Evolutionary conservation across 2,797 vertebrate genomes (phyloP), one percentile per base, ranked within the genome.

Genomic region (Pempheris klunzingeri): DNA sequence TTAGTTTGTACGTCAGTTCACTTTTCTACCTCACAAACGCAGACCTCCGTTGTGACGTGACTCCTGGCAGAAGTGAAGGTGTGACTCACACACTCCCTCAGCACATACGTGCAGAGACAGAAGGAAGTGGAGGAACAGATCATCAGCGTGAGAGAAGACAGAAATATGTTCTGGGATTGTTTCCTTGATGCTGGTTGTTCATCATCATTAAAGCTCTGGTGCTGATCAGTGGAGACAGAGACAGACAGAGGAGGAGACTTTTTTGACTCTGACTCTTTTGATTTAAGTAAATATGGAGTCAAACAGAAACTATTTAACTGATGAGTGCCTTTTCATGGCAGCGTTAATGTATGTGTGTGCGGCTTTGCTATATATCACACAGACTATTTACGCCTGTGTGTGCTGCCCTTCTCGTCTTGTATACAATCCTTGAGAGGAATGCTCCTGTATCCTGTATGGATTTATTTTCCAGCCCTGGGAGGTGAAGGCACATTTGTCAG

Each of bases 401-500:
- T 32, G 38, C 54, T 77, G 20, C 68, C 44, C 57, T 71, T 70
- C 71, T 78, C 44, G 64, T 79, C 74, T 81, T 67, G 66, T 66
- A 50, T 59, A 60, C 78, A 81, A 41, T 50, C 58, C 85, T 85
- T 65, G 47, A 84, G 77, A 89, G 74, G 78, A 88, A 90, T 83
- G 85, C 81, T 87, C 74, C 84, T 67, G 77, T 87, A 86, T 93
- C 90, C 90, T 91, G 86, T 63, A 78, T 71, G 80, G 69, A 91
- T 92, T 90, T 94, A 92, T 95, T 94, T 93, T 93, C 71, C 76
- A 87, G 89, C 90, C 72, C 83, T 44, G 61, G 84, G 88, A 92
- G 89, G 86, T 93, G 90, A 91, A 92, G 92, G 83, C 88, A 80
- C 87, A 91, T 91, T 95, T 96, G 95, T 96, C 95, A 92, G 90